These are phyloP conservation scores for Anguilla megastoma DNA, from an alignment of 2,797 vertebrate species.

Conservation along the genomic window DNA sequence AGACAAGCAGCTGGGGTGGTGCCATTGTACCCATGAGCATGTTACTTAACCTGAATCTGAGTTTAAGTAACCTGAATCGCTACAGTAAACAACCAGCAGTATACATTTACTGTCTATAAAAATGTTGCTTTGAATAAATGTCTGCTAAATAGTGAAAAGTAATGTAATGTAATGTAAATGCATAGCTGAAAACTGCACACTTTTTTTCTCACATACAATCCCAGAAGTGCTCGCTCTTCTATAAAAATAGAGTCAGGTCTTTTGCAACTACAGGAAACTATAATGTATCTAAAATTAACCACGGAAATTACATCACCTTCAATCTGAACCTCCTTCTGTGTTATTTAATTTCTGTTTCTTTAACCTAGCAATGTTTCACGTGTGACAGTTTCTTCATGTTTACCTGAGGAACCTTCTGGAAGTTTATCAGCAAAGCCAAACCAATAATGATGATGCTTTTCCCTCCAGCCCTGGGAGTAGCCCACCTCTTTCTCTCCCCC, in stretches of 20 bases:
- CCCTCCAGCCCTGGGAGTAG: not conserved
- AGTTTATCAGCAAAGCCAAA: conserved; percentile 14
- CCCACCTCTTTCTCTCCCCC: not conserved
- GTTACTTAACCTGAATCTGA: too few relatives aligned
- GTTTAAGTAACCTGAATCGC: not conserved
- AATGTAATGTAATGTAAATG: not conserved
- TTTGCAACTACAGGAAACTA: not conserved
- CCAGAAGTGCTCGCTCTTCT: not conserved
- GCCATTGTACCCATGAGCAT: too few relatives aligned
- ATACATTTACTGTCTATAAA: not conserved
- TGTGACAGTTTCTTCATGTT: conserved; percentile 20
- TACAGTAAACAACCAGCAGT: not conserved
- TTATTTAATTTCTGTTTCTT: not conserved
- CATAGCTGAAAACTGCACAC: not conserved
- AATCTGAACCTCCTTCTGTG: not conserved
- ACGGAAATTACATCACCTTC: not conserved
- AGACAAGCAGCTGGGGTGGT: not conserved
- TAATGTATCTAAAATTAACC: not conserved
- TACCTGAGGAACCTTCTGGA: conserved; percentile 10
- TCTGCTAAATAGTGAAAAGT: not conserved
- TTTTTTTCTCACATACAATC: not conserved
- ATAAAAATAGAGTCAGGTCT: not conserved
- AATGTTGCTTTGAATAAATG: not conserved
- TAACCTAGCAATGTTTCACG: not conserved
- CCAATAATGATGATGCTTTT: not conserved